Evolutionary conservation across 1,140 invertebrate species (phyloP), one percentile per base, ranked within the genome.

Genomic region (Ips nitidus): DNA sequence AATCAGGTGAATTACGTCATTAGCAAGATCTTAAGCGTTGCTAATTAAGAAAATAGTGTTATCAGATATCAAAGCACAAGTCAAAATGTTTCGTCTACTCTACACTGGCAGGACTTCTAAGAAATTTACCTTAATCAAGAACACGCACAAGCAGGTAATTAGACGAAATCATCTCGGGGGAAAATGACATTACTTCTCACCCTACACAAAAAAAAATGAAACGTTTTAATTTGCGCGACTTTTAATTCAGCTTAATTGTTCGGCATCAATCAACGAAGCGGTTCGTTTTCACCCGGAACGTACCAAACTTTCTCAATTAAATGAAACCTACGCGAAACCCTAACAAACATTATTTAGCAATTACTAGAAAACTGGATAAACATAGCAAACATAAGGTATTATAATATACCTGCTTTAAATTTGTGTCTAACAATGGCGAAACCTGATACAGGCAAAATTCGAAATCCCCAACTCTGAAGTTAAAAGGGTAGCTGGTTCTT

Each of bases 41-140:
- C 52, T 55, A 55, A 55, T 55, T 55, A 55, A 37, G n/a, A 55
- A 55, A 55, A 50, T 50, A 50, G 45, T 50, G 45, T 50, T 50
- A 50, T 50, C 45, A 50, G 3, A 50, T 50, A 36, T 38, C 52
- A 55, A 55, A 55, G 52, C 52, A 55, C 5, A 55, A 55, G n/a
- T 55, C 37, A 37, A 55, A 55, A 55, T 37, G 37, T 55, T 55
- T 55, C 52, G 52, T 2, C 52, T n/a, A 55, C n/a, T 55, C 37
- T 55, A 37, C 37, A 38, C 8, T 6, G 37, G 5, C n/a, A 55
- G 52, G 52, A 37, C 37, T 38, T 55, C 52, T 55, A 55, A 55
- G 52, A 37, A 55, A 55, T 55, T 55, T 55, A 6, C 52, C 37
- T 55, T 55, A 55, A 55, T 55, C 36, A 55, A 7, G 52, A 38